Evolutionary conservation across 2,113 vertebrate species (phyloP), one percentile per base, ranked within the genome.

Genomic region (Pterophyllum scalare): DNA sequence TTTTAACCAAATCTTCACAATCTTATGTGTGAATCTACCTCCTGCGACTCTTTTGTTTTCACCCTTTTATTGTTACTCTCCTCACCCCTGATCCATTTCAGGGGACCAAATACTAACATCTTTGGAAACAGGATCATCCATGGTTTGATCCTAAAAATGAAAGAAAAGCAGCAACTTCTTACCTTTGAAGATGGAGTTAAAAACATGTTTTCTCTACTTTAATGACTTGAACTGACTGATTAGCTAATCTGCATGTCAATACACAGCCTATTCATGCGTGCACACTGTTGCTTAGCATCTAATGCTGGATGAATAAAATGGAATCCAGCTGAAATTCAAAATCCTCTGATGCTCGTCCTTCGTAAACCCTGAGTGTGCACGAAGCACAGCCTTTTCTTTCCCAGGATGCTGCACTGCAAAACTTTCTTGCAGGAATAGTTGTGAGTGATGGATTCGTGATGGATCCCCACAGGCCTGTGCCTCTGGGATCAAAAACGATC

Each of bases 391-490:
- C 43, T 33, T 72, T 54, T 72, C 67, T 1, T 19, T 72, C 64
- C 67, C 26, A 33, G 67, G 46, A n/a, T 54, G 20, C 12, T 3
- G 2, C n/a, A n/a, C 54, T 72, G 26, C 26, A 54, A 0, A n/a
- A 5, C 46, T 15, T 31, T 61, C 70, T 61, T 24, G 40, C 49
- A 61, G 76, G 57, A 72, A 54, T n/a, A 72, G 46, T n/a, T 54
- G 67, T 54, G 46, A 54, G 46, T 84, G 81, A 84, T 38, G 75
- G 81, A 79, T 59, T 40, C 60, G 3, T 85, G 75, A 70, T 76
- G 79, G 65, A 77, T 49, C 43, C 52, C 26, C 31, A 12, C 59
- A 17, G 59, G 43, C 40, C 38, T 10, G 3, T 26, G 58, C 79
- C 75, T 84, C 74, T 10, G 62, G 64, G 78, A 65, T 81, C 58